Evolutionary conservation across 37 sponge, comb jelly and placozoan genomes (phyloP).

Genomic region (Hormiphora californensis): DNA sequence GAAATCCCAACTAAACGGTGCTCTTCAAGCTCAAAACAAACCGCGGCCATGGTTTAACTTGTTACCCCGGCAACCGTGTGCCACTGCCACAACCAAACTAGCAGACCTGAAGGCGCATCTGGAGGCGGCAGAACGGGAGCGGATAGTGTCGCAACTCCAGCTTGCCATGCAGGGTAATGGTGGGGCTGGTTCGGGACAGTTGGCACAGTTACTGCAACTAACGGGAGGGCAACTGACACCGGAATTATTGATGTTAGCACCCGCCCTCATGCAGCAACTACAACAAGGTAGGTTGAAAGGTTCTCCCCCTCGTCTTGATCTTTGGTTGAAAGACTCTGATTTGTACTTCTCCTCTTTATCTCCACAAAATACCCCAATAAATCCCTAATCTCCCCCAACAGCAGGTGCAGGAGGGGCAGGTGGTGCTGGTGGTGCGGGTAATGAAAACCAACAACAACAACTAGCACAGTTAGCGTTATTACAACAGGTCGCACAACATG

Average conservation of each 20-base stretch:
- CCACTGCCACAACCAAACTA: conserved; percentile 9
- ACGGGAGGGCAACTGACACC: neutral
- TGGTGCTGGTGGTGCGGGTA: too few relatives aligned
- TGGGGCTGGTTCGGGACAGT: too few relatives aligned
- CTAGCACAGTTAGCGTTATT: neutral
- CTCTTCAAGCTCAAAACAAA: neutral
- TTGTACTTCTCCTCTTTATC: too few relatives aligned
- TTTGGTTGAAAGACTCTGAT: too few relatives aligned
- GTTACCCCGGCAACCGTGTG: conserved; percentile 54
- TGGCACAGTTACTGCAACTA: neutral
- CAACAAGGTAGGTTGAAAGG: too few relatives aligned
- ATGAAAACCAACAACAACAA: conserved; percentile 9
- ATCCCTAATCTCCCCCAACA: too few relatives aligned
- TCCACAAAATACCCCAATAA: too few relatives aligned
- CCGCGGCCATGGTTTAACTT: conserved; percentile 44
- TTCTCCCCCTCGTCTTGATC: too few relatives aligned
- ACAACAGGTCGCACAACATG: neutral
- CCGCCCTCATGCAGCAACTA: neutral
- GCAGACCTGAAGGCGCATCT: conserved; percentile 22
- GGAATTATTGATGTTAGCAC: neutral
- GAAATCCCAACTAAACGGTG: neutral
- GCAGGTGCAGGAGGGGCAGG: too few relatives aligned
- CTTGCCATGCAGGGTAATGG: neutral
- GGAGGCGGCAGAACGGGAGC: conserved; percentile 36
- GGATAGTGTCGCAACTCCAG: conserved; percentile 12